phyloP scores from a whole-genome alignment of 2,113 vertebrate genomes.

The Mesoclemmys tuberculata region DNA sequence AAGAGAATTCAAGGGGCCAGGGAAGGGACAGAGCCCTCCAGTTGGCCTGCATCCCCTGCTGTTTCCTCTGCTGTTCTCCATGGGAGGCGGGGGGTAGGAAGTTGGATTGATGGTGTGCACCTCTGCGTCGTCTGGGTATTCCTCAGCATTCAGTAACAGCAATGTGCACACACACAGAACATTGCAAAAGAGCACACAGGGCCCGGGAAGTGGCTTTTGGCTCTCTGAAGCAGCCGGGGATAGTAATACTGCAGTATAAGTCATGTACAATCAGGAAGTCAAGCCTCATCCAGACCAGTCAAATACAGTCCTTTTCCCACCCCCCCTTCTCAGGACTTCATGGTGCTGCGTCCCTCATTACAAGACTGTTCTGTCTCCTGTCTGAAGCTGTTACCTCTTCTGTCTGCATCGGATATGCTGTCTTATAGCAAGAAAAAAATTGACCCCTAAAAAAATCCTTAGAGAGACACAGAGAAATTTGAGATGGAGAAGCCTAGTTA shows the following conservation, averaged over 20 bases:
- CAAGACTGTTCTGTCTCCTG: not conserved
- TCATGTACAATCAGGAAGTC: not conserved
- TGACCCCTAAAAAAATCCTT: not conserved
- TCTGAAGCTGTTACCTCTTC: not conserved
- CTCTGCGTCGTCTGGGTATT: not conserved
- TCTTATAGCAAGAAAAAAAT: not conserved
- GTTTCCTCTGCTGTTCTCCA: not conserved
- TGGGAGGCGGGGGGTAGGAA: not conserved
- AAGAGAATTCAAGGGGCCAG: not conserved
- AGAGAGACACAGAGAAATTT: not conserved
- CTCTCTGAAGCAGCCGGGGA: not conserved
- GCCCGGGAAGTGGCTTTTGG: not conserved
- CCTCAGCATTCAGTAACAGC: not conserved
- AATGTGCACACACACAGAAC: not conserved
- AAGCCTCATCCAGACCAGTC: not conserved
- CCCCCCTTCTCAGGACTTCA: not conserved
- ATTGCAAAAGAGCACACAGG: not conserved
- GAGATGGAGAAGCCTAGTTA: not conserved
- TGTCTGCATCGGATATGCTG: not conserved
- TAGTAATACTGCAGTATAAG: not conserved
- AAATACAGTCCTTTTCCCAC: not conserved
- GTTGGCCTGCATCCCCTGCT: not conserved
- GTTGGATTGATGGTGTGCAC: not conserved
- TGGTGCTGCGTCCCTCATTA: not conserved
- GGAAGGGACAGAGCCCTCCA: not conserved